Conservation (phyloP, 2,888 invertebrate species). For the Palloptera scutellata region DNA sequence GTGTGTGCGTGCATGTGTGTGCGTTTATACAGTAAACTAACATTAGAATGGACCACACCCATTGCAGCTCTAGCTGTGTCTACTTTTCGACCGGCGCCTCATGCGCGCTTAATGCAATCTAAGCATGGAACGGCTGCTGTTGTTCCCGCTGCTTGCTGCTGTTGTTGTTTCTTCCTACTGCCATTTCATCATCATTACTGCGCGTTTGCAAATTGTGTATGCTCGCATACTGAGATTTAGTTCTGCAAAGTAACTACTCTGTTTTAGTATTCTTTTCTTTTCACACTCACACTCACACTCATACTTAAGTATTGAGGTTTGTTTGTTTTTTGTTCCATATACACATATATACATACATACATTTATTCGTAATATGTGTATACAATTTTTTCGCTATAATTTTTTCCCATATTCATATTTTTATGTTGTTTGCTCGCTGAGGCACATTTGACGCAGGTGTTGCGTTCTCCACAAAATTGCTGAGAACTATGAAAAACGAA, state of each 20-base stretch:
- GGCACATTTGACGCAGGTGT: no score
- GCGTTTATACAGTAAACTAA: slow-evolving; percentile 18
- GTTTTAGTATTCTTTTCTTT: slow-evolving; percentile 6
- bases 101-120: slow-evolving; percentile 27
- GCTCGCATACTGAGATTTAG: slow-evolving; percentile 31
- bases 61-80: not conserved
- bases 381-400: no score
- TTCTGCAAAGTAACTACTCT: slow-evolving; percentile 37
- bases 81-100: not conserved
- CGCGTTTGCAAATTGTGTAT: not conserved
- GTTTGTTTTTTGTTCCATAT: no score
- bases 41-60: slow-evolving; percentile 1
- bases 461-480: no score
- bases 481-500: no score
- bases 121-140: slow-evolving; percentile 13
- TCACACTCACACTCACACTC: no score
- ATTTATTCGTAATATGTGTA: no score
- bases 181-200: slow-evolving; percentile 13
- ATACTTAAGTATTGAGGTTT: no score
- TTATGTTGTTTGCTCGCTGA: no score
- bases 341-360: no score
- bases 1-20: not conserved
- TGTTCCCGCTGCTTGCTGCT: slow-evolving; percentile 17
- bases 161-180: not conserved
- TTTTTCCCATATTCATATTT: no score